Base-by-base conservation (phyloP, 2,113 vertebrate species). In the Nyctibius bracteatus region DNA sequence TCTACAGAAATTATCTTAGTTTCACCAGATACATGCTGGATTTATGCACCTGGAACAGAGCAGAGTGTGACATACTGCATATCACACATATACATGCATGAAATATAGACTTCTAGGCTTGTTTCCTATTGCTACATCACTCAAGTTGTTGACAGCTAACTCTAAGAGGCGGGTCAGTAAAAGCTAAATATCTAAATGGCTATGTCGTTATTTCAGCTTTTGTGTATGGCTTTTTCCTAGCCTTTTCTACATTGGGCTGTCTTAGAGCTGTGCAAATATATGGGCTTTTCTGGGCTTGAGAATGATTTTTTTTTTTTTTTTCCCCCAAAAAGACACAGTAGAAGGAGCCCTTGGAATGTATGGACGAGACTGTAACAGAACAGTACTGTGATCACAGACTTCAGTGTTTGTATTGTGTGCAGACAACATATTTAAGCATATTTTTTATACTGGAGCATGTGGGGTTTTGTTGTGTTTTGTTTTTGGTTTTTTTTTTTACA, bases 361-460 rank as follows among this genome's bases (percentile, higher is more conserved):
- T 14, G 52, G 80, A 71, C 31, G 33, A 71, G 88, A 80, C 10
- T 41, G 18, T 27, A 81, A 51, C 21, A 88, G 46, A 72, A 30
- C n/a, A 81, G 31, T 65, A 24, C 89, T 77, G 92, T 86, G 94
- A 73, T 18, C 27, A 12, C 37, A 66, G 67, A 33, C 51, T 35
- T 54, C 30, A 43, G 61, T 39, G 51, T 86, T 59, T 86, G 65
- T 77, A 20, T 44, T 52, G 12, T 57, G 80, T 74, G 83, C 46
- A 78, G 52, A 61, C 51, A 39, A 67, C 41, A 19, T 43, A 47
- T 78, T 73, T 92, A 83, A 84, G 37, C 63, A 2, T 63, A 61
- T 33, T 52, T 51, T 84, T 72, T 44, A 81, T 94, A 87, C 88
- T 95, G 95, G 94, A 97, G 82, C 73, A 67, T 63, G 55, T 59